phyloP scores from a whole-genome alignment of 2,113 vertebrate genomes.

The Indri indri region DNA sequence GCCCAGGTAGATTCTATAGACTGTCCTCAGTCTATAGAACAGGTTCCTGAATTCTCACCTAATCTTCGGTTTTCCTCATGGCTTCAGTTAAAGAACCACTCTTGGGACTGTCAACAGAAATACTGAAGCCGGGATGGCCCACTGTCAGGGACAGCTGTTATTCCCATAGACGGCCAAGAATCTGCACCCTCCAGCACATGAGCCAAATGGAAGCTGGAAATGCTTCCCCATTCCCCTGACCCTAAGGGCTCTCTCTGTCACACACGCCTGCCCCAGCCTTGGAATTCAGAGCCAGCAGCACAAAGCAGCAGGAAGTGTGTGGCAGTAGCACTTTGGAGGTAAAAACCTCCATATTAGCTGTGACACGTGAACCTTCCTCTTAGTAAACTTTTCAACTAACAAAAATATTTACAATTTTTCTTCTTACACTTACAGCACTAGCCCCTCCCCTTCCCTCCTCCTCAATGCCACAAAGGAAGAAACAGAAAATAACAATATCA shows the following conservation, averaged over 20 bases:
- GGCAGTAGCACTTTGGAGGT: background rate
- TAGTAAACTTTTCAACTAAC: background rate
- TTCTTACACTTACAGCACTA: background rate
- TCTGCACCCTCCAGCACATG: background rate
- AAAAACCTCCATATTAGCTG: background rate
- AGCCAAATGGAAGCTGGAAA: background rate
- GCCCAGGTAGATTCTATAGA: background rate
- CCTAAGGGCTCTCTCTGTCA: background rate
- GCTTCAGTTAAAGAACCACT: background rate
- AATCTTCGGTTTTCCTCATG: background rate
- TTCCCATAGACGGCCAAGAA: background rate
- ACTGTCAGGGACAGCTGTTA: background rate
- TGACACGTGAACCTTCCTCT: background rate
- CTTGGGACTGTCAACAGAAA: background rate
- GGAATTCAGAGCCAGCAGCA: background rate
- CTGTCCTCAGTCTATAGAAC: background rate
- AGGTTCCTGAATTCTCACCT: background rate
- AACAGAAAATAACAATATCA: constrained; percentile 29
- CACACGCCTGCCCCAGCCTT: background rate
- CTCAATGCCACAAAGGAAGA: background rate
- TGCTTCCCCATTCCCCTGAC: too few species aligned
- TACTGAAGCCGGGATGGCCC: background rate
- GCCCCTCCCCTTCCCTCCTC: background rate
- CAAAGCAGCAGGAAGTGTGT: background rate
- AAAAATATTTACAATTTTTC: constrained; percentile 19